Evolutionary conservation across 2,888 invertebrate genomes (phyloP), one percentile per base, ranked within the genome.

Genomic region (Craniophora ligustri): DNA sequence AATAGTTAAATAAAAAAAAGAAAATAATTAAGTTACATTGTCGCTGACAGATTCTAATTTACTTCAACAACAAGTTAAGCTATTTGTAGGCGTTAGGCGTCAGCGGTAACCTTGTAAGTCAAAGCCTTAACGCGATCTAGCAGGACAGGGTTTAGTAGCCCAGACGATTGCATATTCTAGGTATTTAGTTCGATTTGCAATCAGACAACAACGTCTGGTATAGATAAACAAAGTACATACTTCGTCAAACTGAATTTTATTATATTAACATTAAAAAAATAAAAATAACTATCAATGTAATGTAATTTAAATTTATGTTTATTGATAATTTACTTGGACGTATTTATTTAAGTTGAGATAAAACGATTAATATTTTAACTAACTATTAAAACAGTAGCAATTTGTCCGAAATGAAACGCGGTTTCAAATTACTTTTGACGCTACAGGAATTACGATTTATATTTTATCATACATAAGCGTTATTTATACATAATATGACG

Each of bases 61-160:
- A 32, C 10, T 41, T 5, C 2, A 8, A 19, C 5, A 21, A 19
- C 13, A 13, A 21, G 21, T 21, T 36, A 21, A 14, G 10, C 14
- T 40, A 15, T 19, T 35, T 19, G 5, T 53, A 30, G 18, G 18
- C 28, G 36, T 53, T 8, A 50, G 49, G 49, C 32, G 46, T 15
- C 13, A 32, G 44, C 35, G 38, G n/a, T 51, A 46, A 50, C 61
- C 70, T 65, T 30, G 39, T 35, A 21, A 31, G 32, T 46, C 8
- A 34, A 55, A 53, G 38, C n/a, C 23, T 56, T 46, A 68, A 44
- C 47, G 36, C 49, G 34, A 54, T 55, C 26, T 50, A 59, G 36
- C 10, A 39, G 19, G 13, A 15, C 10, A n/a, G 19, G 40, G 38
- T 65, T 47, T 41, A 54, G 41, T 64, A 48, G 64, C 36, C 18